These are phyloP conservation scores for Canis aureus DNA, from an alignment of 2,113 vertebrate species.

Conservation along the genomic window DNA sequence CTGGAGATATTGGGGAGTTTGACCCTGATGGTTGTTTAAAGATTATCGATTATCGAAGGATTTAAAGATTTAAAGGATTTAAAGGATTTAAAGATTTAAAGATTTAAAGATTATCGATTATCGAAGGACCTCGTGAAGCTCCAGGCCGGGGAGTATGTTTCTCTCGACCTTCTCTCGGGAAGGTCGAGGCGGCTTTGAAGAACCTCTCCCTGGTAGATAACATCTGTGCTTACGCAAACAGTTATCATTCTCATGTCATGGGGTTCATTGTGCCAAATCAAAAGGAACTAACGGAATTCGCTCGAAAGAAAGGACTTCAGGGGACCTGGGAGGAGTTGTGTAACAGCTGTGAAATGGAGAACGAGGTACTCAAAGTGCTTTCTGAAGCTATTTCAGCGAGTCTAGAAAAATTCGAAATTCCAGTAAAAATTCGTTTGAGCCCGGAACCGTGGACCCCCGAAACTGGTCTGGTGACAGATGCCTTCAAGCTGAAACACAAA, in stretches of 20 bases:
- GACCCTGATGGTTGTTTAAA: slow-evolving; percentile 96
- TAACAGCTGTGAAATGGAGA: too few relatives aligned
- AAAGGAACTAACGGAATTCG: too few relatives aligned
- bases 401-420: slow-evolving; percentile 97
- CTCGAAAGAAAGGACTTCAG: too few relatives aligned
- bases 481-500: slow-evolving; percentile 97
- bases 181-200: slow-evolving; percentile 97
- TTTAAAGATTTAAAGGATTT: too few relatives aligned
- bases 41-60: slow-evolving; percentile 89
- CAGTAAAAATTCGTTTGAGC: slow-evolving; percentile 94
- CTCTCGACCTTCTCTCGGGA: slow-evolving; percentile 91
- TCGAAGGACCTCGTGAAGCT: slow-evolving; percentile 97
- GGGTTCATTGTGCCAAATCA: too few relatives aligned
- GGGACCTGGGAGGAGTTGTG: too few relatives aligned
- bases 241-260: slow-evolving; percentile 66
- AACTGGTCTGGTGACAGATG: slow-evolving; percentile 96
- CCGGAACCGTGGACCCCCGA: slow-evolving; percentile 97
- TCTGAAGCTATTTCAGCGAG: slow-evolving; percentile 86
- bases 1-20: slow-evolving; percentile 97
- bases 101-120: too few relatives aligned
- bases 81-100: too few relatives aligned
- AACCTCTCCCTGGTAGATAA: slow-evolving; percentile 96
- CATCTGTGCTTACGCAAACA: slow-evolving; percentile 97
- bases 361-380: too few relatives aligned
- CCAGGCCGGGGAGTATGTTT: slow-evolving; percentile 96